Evolutionary conservation across 2,888 invertebrate genomes (phyloP).

Genomic region (Ceramica pisi): DNA sequence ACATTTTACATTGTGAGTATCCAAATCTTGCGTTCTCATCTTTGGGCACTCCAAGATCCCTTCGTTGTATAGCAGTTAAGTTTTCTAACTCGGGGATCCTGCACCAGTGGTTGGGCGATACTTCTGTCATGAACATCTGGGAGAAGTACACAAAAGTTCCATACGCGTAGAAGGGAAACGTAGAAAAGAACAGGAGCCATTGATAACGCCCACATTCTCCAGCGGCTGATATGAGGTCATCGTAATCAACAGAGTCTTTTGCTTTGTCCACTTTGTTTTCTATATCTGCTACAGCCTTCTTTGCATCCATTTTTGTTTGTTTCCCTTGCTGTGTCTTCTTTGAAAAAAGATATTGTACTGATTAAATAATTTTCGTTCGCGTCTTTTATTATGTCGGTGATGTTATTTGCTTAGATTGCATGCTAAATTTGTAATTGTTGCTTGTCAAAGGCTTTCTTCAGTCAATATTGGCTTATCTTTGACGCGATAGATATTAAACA

Average conservation of each 20-base stretch:
- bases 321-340: conserved; percentile 20
- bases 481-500: conserved; percentile 35
- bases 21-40: conserved; percentile 72
- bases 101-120: conserved; percentile 77
- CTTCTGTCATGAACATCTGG: conserved; percentile 76
- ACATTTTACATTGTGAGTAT: conserved; percentile 76
- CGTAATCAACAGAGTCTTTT: conserved; percentile 70
- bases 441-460: conserved; percentile 39
- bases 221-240: conserved; percentile 73
- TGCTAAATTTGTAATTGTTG: conserved; percentile 36
- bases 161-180: conserved; percentile 74
- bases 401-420: conserved; percentile 42
- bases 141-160: conserved; percentile 74
- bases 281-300: conserved; percentile 28
- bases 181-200: conserved; percentile 69
- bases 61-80: conserved; percentile 71
- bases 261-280: conserved; percentile 45
- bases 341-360: conserved; percentile 37
- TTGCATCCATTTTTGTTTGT: conserved; percentile 46
- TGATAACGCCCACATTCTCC: conserved; percentile 77
- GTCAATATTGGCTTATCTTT: conserved; percentile 47
- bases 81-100: conserved; percentile 75
- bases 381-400: conserved; percentile 51
- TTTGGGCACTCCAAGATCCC: conserved; percentile 71
- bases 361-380: conserved; percentile 26